Conservation (phyloP, 2,888 invertebrate genomes). For the Nowickia ferox region DNA sequence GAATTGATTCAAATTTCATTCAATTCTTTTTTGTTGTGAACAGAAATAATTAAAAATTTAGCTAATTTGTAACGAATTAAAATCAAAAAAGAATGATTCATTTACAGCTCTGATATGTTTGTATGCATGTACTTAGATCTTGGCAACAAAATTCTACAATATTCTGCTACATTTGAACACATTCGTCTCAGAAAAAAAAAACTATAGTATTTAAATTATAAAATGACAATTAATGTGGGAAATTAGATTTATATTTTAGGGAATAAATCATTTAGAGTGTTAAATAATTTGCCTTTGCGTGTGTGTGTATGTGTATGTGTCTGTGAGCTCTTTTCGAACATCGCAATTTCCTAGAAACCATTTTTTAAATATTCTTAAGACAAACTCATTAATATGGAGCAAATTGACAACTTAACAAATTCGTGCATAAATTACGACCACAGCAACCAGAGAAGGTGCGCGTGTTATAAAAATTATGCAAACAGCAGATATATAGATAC, state of each 20-base stretch:
- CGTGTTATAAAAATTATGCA: not conserved
- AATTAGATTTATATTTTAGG: constrained; percentile 38
- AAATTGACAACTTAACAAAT: constrained; percentile 45
- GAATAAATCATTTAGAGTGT: constrained; percentile 43
- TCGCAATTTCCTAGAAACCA: constrained; percentile 55
- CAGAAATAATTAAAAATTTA: too few relatives aligned
- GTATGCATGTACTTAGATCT: constrained; percentile 34
- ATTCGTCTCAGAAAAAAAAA: not conserved
- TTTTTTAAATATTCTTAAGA: not conserved
- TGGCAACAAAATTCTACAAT: constrained; percentile 49
- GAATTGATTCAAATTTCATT: too few relatives aligned
- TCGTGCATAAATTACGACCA: constrained; percentile 53
- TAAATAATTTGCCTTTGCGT: not conserved
- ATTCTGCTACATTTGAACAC: constrained; percentile 24
- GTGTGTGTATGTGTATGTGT: not conserved
- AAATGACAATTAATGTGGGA: constrained; percentile 25
- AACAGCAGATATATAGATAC: not conserved
- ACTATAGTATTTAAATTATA: not conserved
- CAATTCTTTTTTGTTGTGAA: too few relatives aligned
- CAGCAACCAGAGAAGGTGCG: not conserved
- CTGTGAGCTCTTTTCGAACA: not conserved
- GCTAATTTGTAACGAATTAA: too few relatives aligned
- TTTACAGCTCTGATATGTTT: too few relatives aligned
- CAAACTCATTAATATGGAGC: constrained; percentile 19
- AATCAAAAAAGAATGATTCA: too few relatives aligned